Percentiles rank a stretch among this genome's conserved stretches.
Evolutionary conservation across 2,888 invertebrate genomes (phyloP).

Genomic region (Esperia sulphurella): DNA sequence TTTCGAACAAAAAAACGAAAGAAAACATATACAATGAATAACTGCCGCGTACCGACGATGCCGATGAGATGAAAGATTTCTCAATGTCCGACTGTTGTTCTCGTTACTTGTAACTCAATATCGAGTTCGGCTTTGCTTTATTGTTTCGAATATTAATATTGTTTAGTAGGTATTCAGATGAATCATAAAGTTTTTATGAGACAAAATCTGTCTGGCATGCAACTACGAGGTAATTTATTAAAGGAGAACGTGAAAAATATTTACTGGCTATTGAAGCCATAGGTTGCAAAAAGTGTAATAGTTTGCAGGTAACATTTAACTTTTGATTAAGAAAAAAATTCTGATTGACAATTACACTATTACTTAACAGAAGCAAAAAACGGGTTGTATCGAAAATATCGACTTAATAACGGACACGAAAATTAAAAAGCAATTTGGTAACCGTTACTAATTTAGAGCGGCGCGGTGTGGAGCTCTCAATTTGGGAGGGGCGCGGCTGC

Average conservation of each 20-base stretch:
- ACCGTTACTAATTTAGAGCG: conserved; percentile 74
- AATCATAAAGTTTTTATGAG: background rate
- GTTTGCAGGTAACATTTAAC: no score
- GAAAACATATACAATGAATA: conserved; percentile 60
- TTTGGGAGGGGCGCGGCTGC: conserved; percentile 56
- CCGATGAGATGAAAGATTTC: conserved; percentile 73
- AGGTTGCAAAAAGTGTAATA: no score
- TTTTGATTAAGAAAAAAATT: conserved; percentile 13
- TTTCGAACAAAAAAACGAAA: conserved; percentile 50
- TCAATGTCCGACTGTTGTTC: conserved; percentile 65
- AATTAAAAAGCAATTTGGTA: conserved; percentile 78
- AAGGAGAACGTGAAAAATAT: no score
- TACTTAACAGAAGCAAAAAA: conserved; percentile 23
- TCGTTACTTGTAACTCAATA: conserved; percentile 69
- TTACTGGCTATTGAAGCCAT: no score
- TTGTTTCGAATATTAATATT: conserved; percentile 25
- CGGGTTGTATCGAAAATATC: conserved; percentile 39
- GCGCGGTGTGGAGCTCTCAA: conserved; percentile 63
- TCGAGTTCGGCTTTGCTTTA: conserved; percentile 43
- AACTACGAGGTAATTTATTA: background rate
- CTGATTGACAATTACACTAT: conserved; percentile 18
- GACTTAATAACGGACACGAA: conserved; percentile 65
- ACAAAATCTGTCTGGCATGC: no score
- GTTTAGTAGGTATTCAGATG: background rate
- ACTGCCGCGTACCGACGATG: conserved; percentile 59